These are phyloP conservation scores for Ophraella communa DNA, from an alignment of 2,888 invertebrate genomes.

Conservation along the genomic window DNA sequence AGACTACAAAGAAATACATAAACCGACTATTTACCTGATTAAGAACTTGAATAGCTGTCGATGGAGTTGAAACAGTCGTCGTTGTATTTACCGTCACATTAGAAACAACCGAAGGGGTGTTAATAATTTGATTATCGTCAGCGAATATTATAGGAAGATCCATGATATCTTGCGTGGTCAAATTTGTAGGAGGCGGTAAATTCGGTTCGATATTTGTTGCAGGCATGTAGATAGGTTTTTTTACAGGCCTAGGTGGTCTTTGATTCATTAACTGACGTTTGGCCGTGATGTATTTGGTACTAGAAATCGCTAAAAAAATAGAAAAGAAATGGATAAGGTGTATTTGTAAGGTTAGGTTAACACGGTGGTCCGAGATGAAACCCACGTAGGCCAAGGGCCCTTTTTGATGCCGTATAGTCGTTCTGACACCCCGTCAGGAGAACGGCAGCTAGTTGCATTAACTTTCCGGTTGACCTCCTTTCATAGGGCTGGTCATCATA, in stretches of 20 bases:
- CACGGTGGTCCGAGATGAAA: too few relatives aligned
- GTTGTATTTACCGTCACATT: conserved; percentile 3
- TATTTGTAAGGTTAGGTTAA: too few relatives aligned
- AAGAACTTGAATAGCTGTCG: neutral
- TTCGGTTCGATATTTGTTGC: conserved; percentile 34
- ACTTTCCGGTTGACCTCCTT: too few relatives aligned
- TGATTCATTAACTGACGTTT: conserved; percentile 52
- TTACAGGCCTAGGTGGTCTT: conserved; percentile 43
- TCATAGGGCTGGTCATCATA: too few relatives aligned
- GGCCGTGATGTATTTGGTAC: conserved; percentile 54
- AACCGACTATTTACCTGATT: neutral
- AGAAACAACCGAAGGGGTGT: conserved; percentile 30
- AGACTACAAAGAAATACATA: too few relatives aligned
- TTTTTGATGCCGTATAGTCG: too few relatives aligned
- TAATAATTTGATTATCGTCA: conserved; percentile 61
- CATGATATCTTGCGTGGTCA: conserved; percentile 65
- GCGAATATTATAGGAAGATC: conserved; percentile 73
- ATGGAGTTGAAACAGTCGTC: neutral
- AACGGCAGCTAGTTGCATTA: too few relatives aligned
- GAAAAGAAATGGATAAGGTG: too few relatives aligned
- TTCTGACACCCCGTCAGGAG: too few relatives aligned
- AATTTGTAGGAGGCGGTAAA: conserved; percentile 58
- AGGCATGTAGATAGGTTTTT: conserved; percentile 28
- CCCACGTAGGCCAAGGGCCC: too few relatives aligned
- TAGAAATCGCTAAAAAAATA: conserved; percentile 34